A percentile compares a stretch with the other conserved stretches of the same genome.
Conservation (phyloP, 2,113 vertebrate species). For the Stercorarius parasiticus region DNA sequence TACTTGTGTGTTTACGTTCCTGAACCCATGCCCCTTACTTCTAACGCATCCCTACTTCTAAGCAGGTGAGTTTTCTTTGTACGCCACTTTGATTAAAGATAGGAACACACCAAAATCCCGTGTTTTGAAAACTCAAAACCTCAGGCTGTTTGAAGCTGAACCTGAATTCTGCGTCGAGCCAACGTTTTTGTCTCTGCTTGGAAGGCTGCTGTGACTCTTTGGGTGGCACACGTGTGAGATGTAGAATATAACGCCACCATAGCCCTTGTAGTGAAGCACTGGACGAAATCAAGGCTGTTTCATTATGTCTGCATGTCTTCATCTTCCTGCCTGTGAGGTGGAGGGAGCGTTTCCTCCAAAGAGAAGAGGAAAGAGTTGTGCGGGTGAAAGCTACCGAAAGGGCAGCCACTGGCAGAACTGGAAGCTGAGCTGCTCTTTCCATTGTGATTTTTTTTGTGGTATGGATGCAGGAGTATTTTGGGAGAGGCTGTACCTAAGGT, state of each 20-base stretch:
- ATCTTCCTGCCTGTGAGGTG: neutral
- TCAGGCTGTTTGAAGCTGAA: neutral
- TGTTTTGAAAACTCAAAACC: neutral
- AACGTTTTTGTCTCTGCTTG: neutral
- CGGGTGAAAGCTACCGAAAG: neutral
- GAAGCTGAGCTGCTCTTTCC: neutral
- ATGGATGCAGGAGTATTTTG: neutral
- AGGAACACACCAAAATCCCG: neutral
- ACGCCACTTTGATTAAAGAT: conserved; percentile 21
- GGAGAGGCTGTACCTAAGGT: neutral
- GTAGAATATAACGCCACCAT: accelerated
- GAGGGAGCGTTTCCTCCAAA: accelerated
- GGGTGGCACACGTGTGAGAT: accelerated
- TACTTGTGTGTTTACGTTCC: conserved; percentile 11
- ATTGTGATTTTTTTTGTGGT: neutral
- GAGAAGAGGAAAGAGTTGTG: neutral
- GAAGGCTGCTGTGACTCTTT: neutral
- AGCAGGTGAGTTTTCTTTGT: conserved; percentile 23
- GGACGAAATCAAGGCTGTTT: neutral
- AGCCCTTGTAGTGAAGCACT: accelerated
- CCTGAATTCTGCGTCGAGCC: neutral
- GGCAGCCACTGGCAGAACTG: neutral
- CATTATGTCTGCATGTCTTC: accelerated
- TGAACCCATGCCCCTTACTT: neutral
- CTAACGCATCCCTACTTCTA: conserved; percentile 12